A percentile compares a stretch with the other conserved stretches of the same genome.
Conservation (phyloP, 1,140 invertebrate species). For the Lanistes nyassanus region DNA sequence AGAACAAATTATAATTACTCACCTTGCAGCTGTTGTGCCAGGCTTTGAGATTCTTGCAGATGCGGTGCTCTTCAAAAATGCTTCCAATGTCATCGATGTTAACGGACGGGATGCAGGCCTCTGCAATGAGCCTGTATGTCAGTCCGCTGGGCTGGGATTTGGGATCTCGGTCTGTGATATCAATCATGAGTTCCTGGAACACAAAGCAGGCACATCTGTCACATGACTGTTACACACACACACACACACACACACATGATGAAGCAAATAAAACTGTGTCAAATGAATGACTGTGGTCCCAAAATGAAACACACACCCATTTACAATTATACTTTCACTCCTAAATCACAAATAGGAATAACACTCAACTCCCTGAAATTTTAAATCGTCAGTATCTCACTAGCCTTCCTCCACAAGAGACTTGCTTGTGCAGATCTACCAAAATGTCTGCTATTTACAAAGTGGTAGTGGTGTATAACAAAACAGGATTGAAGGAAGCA, state of each 20-base stretch:
- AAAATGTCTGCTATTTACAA: no score
- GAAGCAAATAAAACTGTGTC: neutral
- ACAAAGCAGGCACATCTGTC: neutral
- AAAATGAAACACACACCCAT: no score
- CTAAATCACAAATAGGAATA: no score
- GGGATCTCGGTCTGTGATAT: conserved; percentile 63
- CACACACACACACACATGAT: neutral
- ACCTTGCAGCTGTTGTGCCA: conserved; percentile 62
- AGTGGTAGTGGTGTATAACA: no score
- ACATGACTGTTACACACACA: neutral
- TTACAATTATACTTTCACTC: no score
- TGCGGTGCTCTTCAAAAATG: conserved; percentile 68
- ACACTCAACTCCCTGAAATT: no score
- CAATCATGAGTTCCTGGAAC: conserved; percentile 61
- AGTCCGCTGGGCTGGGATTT: conserved; percentile 59
- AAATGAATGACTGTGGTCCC: no score
- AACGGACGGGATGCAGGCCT: conserved; percentile 65
- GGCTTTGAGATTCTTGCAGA: conserved; percentile 63
- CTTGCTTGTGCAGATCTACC: no score
- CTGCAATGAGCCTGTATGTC: conserved; percentile 63
- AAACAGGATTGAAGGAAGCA: no score
- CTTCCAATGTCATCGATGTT: conserved; percentile 59
- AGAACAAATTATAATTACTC: neutral
- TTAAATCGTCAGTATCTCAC: no score
- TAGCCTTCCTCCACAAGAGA: no score